A percentile compares a stretch with the other conserved stretches of the same genome.
Evolutionary conservation across 2,113 vertebrate species (phyloP).

Genomic region (Cyphomyrus plagiostoma): DNA sequence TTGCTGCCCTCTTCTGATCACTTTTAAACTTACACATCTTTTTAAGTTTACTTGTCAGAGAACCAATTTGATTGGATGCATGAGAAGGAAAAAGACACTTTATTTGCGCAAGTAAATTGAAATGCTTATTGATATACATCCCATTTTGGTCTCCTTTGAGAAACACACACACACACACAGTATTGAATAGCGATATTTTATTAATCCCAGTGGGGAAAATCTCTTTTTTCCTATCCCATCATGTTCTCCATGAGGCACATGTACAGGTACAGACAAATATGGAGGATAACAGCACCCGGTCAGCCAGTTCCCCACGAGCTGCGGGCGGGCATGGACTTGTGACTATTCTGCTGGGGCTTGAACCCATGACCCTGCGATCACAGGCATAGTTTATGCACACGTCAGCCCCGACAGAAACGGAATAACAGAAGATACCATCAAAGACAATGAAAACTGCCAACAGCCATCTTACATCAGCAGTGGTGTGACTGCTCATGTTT

Average conservation of each 20-base stretch:
- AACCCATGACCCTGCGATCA: background rate
- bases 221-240: background rate
- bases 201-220: background rate
- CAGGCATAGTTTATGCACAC: background rate
- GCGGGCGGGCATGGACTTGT: background rate
- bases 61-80: background rate
- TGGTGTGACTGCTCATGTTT: background rate
- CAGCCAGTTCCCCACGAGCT: background rate
- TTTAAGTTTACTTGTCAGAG: background rate
- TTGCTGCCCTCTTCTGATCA: conserved; percentile 4
- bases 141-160: background rate
- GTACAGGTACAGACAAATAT: background rate
- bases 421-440: background rate
- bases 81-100: background rate
- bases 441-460: background rate
- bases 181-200: background rate
- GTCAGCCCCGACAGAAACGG: background rate
- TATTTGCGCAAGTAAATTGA: background rate
- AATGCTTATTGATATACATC: background rate
- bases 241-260: background rate
- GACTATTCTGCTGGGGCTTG: background rate
- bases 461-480: background rate
- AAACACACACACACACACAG: background rate
- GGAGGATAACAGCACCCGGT: background rate
- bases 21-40: background rate